phyloP scores from a whole-genome alignment of 2,797 vertebrate species.

The Cygnus olor region DNA sequence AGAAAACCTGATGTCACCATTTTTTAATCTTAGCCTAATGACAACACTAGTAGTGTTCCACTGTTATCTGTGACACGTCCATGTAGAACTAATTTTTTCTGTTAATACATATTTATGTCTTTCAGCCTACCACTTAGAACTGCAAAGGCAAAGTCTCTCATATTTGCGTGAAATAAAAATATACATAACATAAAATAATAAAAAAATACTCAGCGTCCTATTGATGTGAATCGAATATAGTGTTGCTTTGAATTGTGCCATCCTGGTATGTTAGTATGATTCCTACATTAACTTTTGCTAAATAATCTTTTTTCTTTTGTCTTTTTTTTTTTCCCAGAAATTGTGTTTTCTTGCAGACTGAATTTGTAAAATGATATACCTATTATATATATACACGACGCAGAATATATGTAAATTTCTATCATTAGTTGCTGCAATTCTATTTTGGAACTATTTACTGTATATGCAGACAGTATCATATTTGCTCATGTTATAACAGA shows the following conservation, averaged over 20 bases:
- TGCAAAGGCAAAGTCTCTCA: background rate
- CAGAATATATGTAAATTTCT: background rate
- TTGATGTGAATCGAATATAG: background rate
- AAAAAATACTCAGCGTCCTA: background rate
- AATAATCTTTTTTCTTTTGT: no score
- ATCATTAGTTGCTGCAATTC: background rate
- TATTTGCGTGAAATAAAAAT: background rate
- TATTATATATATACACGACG: background rate
- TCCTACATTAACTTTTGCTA: background rate
- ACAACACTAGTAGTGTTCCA: background rate
- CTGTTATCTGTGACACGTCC: background rate
- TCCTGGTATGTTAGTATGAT: background rate
- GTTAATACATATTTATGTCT: background rate
- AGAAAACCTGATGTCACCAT: background rate
- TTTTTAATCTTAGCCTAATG: background rate
- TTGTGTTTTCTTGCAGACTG: background rate
- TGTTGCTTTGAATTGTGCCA: background rate
- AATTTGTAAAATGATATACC: background rate
- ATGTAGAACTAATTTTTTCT: background rate
- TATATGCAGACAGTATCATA: background rate
- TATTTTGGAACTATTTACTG: background rate
- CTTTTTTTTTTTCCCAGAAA: no score
- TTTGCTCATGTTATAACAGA: background rate
- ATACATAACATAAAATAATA: background rate
- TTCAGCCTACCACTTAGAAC: background rate